phyloP scores from a whole-genome alignment of 2,888 invertebrate genomes.

The Eulithis prunata region DNA sequence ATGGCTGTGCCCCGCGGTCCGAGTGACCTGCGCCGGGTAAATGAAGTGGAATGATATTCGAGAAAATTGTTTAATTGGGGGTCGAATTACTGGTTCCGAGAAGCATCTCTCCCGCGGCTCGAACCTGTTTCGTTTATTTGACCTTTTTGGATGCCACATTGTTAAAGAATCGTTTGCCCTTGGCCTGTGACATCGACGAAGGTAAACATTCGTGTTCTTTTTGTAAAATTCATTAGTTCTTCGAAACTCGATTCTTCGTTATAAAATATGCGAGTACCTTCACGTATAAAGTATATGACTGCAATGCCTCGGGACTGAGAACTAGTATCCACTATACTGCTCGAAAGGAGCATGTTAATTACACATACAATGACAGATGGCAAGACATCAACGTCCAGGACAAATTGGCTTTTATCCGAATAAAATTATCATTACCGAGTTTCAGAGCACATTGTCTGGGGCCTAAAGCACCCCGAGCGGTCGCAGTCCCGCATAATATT shows the following conservation, averaged over 20 bases:
- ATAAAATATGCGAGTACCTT: slow-evolving; percentile 18
- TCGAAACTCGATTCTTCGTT: slow-evolving; percentile 17
- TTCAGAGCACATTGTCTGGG: slow-evolving; percentile 39
- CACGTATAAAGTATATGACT: slow-evolving; percentile 18
- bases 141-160: slow-evolving; percentile 52
- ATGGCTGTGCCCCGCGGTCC: slow-evolving; percentile 76
- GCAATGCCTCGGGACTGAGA: slow-evolving; percentile 1
- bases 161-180: slow-evolving; percentile 39
- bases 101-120: slow-evolving; percentile 49
- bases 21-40: slow-evolving; percentile 66
- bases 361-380: slow-evolving; percentile 45
- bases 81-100: slow-evolving; percentile 74
- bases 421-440: slow-evolving; percentile 41
- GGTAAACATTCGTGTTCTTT: slow-evolving; percentile 25
- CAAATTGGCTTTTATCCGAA: slow-evolving; percentile 44
- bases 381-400: slow-evolving; percentile 36
- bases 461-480: slow-evolving; percentile 48
- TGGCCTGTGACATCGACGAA: slow-evolving; percentile 42
- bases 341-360: slow-evolving; percentile 25
- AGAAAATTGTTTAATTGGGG: slow-evolving; percentile 82
- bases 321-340: slow-evolving; percentile 19
- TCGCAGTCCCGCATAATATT: slow-evolving; percentile 66
- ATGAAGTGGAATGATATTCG: slow-evolving; percentile 78
- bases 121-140: slow-evolving; percentile 58
- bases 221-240: slow-evolving; percentile 35